Evolutionary conservation across 2,113 vertebrate genomes (phyloP).

Genomic region (Panthera tigris): DNA sequence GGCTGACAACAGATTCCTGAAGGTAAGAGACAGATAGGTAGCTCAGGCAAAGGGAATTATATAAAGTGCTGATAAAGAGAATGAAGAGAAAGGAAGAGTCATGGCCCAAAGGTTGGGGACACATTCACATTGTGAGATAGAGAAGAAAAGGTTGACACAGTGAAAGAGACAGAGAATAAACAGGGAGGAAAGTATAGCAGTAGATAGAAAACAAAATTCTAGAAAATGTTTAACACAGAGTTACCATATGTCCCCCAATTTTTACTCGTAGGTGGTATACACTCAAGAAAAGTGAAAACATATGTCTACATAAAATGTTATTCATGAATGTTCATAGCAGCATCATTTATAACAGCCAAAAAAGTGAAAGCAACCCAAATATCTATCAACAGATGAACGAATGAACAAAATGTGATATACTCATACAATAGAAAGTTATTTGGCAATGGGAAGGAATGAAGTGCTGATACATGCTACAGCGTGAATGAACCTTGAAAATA

Average conservation of each 20-base stretch:
- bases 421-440: not conserved
- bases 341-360: not conserved
- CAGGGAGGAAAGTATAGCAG: not conserved
- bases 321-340: not conserved
- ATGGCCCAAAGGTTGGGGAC: not conserved
- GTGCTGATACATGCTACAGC: not conserved
- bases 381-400: not conserved
- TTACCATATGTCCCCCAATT: not conserved
- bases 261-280: not conserved
- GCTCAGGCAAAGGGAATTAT: not conserved
- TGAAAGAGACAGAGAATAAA: not conserved
- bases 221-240: not conserved
- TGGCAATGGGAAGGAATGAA: slow-evolving; percentile 20
- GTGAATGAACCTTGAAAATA: not conserved
- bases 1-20: not conserved
- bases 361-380: not conserved
- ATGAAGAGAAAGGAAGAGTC: not conserved
- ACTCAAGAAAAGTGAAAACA: slow-evolving; percentile 29
- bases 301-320: not conserved
- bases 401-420: not conserved
- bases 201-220: not conserved
- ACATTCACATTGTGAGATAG: not conserved
- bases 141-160: not conserved
- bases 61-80: not conserved
- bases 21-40: not conserved